phyloP scores from a whole-genome alignment of 2,888 invertebrate genomes.

The Pilophorus perplexus region DNA sequence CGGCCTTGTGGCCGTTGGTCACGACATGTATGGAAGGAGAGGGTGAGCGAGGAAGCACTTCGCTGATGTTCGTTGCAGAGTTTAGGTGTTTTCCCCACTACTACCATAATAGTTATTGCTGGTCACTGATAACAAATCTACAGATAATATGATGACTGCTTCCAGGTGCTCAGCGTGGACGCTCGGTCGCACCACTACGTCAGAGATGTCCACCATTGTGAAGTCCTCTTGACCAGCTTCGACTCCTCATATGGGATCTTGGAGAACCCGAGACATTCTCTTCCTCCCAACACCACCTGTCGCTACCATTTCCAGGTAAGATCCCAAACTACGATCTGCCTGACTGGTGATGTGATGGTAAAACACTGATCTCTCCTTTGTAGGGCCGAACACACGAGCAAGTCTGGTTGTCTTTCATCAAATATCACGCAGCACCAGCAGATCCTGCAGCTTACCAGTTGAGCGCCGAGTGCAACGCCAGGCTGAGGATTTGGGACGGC shows the following conservation, averaged over 20 bases:
- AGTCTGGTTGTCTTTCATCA: conserved; percentile 80
- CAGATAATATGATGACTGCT: no score
- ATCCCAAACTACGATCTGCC: no score
- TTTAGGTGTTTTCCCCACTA: no score
- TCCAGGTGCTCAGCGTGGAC: conserved; percentile 69
- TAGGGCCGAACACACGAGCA: conserved; percentile 68
- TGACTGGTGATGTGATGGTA: no score
- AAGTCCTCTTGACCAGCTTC: conserved; percentile 72
- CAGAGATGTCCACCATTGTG: conserved; percentile 69
- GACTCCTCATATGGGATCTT: conserved; percentile 70
- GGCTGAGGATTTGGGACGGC: conserved; percentile 74
- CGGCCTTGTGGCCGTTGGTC: no score
- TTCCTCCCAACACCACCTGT: conserved; percentile 79
- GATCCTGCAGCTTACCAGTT: conserved; percentile 64
- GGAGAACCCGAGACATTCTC: conserved; percentile 72
- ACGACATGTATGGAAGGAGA: no score
- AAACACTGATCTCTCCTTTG: no score
- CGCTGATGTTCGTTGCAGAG: no score
- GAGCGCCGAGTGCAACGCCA: conserved; percentile 69
- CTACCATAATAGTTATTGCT: no score
- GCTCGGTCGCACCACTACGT: conserved; percentile 73
- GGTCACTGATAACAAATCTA: no score
- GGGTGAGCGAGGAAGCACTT: no score
- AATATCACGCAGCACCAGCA: conserved; percentile 71
- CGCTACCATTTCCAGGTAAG: conserved; percentile 65